These are phyloP conservation scores for Limnodromus scolopaceus DNA, from an alignment of 2,797 vertebrate genomes.

Conservation along the genomic window DNA sequence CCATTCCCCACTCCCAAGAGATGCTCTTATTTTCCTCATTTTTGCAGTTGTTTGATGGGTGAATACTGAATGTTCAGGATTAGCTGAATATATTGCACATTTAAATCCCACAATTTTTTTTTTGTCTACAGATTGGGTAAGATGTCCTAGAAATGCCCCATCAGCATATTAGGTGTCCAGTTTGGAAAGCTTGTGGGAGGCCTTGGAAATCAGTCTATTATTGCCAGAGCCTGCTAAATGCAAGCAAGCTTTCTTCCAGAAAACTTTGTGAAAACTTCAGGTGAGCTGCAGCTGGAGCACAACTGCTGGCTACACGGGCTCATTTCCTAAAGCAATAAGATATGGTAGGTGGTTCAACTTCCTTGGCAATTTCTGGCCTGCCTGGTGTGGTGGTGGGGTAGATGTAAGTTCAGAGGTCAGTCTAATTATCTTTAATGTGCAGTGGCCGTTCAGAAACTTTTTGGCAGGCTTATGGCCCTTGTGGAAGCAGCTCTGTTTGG, in stretches of 20 bases:
- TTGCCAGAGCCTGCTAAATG: neutral
- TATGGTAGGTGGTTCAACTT: fast-evolving
- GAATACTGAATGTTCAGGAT: neutral
- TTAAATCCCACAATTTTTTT: neutral
- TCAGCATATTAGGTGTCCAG: neutral
- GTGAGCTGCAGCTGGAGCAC: slow-evolving; percentile 2
- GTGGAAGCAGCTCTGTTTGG: neutral
- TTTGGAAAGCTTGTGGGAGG: neutral
- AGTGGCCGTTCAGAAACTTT: neutral
- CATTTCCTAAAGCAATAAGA: slow-evolving; percentile 53
- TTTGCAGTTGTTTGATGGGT: neutral
- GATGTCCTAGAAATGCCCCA: neutral
- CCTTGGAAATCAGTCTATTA: neutral
- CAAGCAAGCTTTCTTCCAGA: neutral
- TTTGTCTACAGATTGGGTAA: neutral
- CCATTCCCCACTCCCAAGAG: neutral
- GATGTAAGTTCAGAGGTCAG: neutral
- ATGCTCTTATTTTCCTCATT: neutral
- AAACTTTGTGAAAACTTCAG: neutral
- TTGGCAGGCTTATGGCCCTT: neutral
- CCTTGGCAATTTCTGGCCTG: neutral
- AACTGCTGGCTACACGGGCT: neutral
- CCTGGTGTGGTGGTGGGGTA: neutral
- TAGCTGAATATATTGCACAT: neutral
- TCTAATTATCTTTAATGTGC: neutral